Base-by-base conservation (phyloP, 2,113 vertebrate species). In the Sapayoa aenigma region DNA sequence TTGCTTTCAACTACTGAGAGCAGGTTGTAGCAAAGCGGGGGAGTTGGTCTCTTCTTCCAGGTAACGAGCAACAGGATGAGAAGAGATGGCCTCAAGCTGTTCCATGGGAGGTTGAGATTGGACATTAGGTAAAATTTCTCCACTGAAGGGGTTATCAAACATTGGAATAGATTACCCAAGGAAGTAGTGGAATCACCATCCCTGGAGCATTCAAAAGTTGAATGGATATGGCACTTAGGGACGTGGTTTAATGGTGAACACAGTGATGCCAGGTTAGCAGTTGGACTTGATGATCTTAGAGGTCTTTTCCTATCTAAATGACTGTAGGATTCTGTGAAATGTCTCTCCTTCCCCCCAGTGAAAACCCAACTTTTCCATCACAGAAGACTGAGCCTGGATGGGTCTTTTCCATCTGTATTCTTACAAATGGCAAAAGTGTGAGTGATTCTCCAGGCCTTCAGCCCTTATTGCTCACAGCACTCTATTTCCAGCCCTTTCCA, bases 401-500 rank as follows among this genome's bases (percentile, higher is more conserved):
- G 27, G 39, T 23, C 25, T 86, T 90, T 84, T 68, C 35, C 24
- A 14, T 37, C 63, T 74, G 1, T 47, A 56, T 31, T 53, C 41
- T 25, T 52, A 62, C 39, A 86, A 77, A 90, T 11, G 16, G 17
- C 47, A 84, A 84, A 80, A 42, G n/a, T 6, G 4, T 49, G 53
- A 78, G 41, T 35, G 78, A 84, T 92, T 78, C 80, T 90, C 17
- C 19, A 82, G 77, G 35, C 33, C 72, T 83, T 92, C 66, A 67
- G 42, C 31, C 17, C 16, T 20, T 20, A 35, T 49, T 89, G 88
- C 81, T 80, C 78, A 77, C 30, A 79, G 63, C 47, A 79, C 56
- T 93, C 81, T 66, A 46, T 21, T 84, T 87, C 69, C 73, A 93
- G 72, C 30, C 41, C 56, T 91, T 94, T 79, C 91, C 91, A 96